These are phyloP conservation scores for Macrostomum cliftonense DNA, from an alignment of 2,888 invertebrate species.

Conservation along the genomic window DNA sequence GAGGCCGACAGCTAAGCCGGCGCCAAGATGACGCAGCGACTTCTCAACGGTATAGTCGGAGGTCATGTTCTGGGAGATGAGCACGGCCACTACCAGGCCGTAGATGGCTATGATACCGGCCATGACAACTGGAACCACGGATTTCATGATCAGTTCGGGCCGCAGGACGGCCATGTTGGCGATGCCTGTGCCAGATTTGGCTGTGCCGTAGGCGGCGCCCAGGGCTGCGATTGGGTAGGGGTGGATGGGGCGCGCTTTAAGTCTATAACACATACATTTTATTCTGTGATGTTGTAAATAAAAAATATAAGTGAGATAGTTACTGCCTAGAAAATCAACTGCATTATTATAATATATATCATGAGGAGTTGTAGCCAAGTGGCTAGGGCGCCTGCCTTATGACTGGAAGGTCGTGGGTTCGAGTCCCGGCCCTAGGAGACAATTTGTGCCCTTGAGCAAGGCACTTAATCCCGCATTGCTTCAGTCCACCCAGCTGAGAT, in stretches of 20 bases:
- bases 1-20: conserved; percentile 86
- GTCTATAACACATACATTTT: conserved; percentile 9
- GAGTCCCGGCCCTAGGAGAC: too few relatives aligned
- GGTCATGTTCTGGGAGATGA: conserved; percentile 48
- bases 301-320: too few relatives aligned
- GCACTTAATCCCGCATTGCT: too few relatives aligned
- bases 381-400: too few relatives aligned
- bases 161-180: conserved; percentile 99
- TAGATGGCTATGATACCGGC: conserved; percentile 97
- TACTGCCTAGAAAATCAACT: too few relatives aligned
- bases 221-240: too few relatives aligned
- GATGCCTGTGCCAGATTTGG: conserved; percentile 98
- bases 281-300: background rate
- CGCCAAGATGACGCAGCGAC: conserved; percentile 92
- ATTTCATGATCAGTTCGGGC: conserved; percentile 99
- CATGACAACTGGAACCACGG: conserved; percentile 79
- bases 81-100: conserved; percentile 92
- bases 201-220: conserved; percentile 97
- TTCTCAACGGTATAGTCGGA: conserved; percentile 49
- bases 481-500: too few relatives aligned
- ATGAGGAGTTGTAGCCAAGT: too few relatives aligned
- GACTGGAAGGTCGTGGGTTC: too few relatives aligned
- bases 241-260: too few relatives aligned
- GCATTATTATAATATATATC: too few relatives aligned
- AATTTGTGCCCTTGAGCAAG: too few relatives aligned